Percentiles rank a stretch among this genome's conserved stretches.
These are phyloP conservation scores for Acanthochromis polyacanthus DNA, from an alignment of 2,113 vertebrate species.

Conservation along the genomic window DNA sequence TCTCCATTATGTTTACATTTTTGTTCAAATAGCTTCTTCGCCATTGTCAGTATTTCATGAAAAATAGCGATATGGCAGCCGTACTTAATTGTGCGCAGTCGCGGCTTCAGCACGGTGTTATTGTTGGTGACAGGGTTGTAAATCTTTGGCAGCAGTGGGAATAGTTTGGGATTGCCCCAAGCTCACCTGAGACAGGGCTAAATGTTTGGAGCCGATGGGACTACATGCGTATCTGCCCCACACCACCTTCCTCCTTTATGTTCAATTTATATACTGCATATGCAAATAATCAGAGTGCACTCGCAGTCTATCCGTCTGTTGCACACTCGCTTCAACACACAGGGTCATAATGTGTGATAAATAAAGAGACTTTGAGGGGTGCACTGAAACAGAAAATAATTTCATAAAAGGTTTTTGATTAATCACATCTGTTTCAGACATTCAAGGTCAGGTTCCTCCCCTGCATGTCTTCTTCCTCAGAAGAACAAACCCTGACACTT, in stretches of 20 bases:
- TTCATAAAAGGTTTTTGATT: constrained; percentile 81
- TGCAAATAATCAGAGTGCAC: constrained; percentile 37
- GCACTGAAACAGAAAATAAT: constrained; percentile 80
- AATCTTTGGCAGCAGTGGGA: constrained; percentile 46
- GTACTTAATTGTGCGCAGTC: constrained; percentile 44
- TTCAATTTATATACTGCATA: constrained; percentile 20
- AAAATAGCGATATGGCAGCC: constrained; percentile 55
- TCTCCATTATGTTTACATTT: constrained; percentile 72
- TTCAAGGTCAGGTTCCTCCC: constrained; percentile 78
- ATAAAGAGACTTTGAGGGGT: constrained; percentile 67
- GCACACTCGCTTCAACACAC: not conserved
- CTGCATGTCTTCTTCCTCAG: constrained; percentile 24
- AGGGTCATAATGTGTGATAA: constrained; percentile 68
- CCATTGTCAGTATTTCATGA: constrained; percentile 64
- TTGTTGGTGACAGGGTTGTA: constrained; percentile 49
- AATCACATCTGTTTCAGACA: constrained; percentile 70
- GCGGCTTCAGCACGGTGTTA: constrained; percentile 33
- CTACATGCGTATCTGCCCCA: constrained; percentile 5
- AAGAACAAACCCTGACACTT: constrained; percentile 15
- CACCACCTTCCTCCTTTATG: not conserved
- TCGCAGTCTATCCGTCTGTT: constrained; percentile 5
- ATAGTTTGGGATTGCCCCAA: constrained; percentile 45
- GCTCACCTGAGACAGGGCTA: constrained; percentile 57
- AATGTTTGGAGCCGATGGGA: not conserved
- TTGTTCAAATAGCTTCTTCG: constrained; percentile 57